Evolutionary conservation across 2,113 vertebrate genomes (phyloP), one percentile per base, ranked within the genome.

Genomic region (Pangasianodon hypophthalmus): DNA sequence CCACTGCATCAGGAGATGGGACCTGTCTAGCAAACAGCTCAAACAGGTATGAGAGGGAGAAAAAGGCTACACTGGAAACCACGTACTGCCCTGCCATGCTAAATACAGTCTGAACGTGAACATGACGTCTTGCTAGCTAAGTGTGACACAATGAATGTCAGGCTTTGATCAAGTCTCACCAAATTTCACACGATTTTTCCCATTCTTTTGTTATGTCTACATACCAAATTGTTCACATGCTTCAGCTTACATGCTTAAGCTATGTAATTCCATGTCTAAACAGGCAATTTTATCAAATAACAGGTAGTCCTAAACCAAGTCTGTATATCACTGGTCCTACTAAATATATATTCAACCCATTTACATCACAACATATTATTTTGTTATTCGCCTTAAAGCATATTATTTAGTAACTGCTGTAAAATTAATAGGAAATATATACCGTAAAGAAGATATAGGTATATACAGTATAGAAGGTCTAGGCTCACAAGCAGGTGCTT

Each of bases 1-100:
- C 90, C 97, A 95, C 69, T 96, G 96, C 93, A 97, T 99, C 94
- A 98, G 98, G 93, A 99, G 97, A 92, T 99, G 98, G 98, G 98
- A 99, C 91, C 94, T 99, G 81, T 92, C 95, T 87, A 96, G 96
- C 89, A 98, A 98, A 94, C 96, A 95, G 46, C 96, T 99, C 86
- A 94, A 98, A 90, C 97, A 97, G 97, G 98, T 99, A 96, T 91
- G 58, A 89, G 48, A 44, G 5, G 10, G 41, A 11, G 46, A 41
- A 13, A 56, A n/a, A 32, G 54, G 26, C 14, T 24, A 24, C 5
- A 75, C n/a, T 6, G 1, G 13, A 62, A 46, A 8, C 24, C 82
- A 44, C 10, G 9, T 58, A 41, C 32, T 41, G 16, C 2, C 52
- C n/a, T 37, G 32, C 18, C 2, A 0, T 19, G 58, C 19, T 58